Base-by-base conservation (phyloP, 2,888 invertebrate genomes). In the Epistrophe eligans region DNA sequence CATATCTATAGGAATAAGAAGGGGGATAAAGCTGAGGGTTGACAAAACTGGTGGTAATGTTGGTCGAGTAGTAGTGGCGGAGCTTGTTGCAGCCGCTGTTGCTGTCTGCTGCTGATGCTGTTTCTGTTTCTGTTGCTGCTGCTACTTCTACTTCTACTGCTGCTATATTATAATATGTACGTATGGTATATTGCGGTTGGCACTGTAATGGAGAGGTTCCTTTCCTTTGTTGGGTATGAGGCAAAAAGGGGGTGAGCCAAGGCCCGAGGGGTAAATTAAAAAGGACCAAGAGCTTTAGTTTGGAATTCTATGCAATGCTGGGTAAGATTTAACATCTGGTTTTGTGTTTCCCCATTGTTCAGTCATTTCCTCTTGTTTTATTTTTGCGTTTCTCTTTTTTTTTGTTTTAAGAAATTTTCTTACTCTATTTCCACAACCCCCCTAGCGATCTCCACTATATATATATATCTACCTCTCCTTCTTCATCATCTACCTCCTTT, bases 61-160 rank as follows among this genome's bases (percentile, higher is more conserved):
- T 73, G 73, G 85, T 79, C 82, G 82, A 73, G 77, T 85, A 77
- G 50, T 48, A 58, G 55, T 40, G 70, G 48, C 24, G 58, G 48
- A 45, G 60, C 72, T 85, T 77, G 85, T 82, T 81, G 82, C 43
- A 82, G 70, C 82, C 77, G 82, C 60, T 85, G 85, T 82, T 84
- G 83, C 83, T 70, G 55, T 32, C 57, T 55, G 66, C 19, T 48
- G 28, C 40, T 43, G 55, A 4, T 58, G 19, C 40, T 77, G 64
- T 13, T 60, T 28, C 57, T 67, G 43, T 2, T 24, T 1, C 24
- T 24, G 24, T 24, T 24, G 1, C 24, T 24, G 60, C 70, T 84
- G 76, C 66, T 82, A 73, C 83, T 73, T 60, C 43, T 62, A 55
- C 28, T 28, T 15, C 0, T 24, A 19, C 43, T 62, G 64, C 50